Evolutionary conservation across 2,888 invertebrate genomes (phyloP).

Genomic region (Silvanus unidentatus): DNA sequence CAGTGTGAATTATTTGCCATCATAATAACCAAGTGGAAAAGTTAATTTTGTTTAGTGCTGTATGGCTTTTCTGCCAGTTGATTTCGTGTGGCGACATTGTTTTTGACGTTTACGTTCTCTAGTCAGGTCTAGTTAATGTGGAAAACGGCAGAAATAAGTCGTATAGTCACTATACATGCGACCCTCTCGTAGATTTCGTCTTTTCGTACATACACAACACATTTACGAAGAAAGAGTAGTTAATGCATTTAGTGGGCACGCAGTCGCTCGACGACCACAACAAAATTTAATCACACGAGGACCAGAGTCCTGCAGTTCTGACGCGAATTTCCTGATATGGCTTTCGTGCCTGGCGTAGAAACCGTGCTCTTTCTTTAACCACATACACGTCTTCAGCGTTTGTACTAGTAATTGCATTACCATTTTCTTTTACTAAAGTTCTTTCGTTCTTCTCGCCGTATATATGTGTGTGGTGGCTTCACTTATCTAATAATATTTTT

Average conservation of each 20-base stretch:
- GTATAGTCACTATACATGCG: no score
- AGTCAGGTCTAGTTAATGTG: slow-evolving; percentile 12
- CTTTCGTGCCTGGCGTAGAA: slow-evolving; percentile 20
- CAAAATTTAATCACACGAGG: slow-evolving; percentile 32
- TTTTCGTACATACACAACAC: slow-evolving; percentile 9
- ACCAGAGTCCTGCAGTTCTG: slow-evolving; percentile 21
- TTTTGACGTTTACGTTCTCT: slow-evolving; percentile 25
- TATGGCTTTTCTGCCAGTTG: slow-evolving; percentile 12
- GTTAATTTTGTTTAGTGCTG: slow-evolving; percentile 16
- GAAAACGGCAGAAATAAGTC: no score
- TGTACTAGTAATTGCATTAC: slow-evolving; percentile 27
- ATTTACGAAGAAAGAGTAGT: slow-evolving; percentile 25
- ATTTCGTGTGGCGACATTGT: slow-evolving; percentile 15
- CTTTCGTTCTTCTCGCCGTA: not conserved
- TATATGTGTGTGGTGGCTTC: no score
- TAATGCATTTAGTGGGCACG: slow-evolving; percentile 29
- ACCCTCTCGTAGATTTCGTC: slow-evolving; percentile 16
- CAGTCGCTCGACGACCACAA: slow-evolving; percentile 28
- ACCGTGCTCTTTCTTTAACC: slow-evolving; percentile 8
- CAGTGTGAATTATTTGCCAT: no score
- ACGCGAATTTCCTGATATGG: slow-evolving; percentile 25
- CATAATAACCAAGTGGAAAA: not conserved
- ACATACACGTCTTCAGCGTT: slow-evolving; percentile 14
- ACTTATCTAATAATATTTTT: slow-evolving; percentile 10
- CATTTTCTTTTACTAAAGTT: slow-evolving; percentile 16